Conservation (phyloP, 2,888 invertebrate species). For the Rhingia campestris region DNA sequence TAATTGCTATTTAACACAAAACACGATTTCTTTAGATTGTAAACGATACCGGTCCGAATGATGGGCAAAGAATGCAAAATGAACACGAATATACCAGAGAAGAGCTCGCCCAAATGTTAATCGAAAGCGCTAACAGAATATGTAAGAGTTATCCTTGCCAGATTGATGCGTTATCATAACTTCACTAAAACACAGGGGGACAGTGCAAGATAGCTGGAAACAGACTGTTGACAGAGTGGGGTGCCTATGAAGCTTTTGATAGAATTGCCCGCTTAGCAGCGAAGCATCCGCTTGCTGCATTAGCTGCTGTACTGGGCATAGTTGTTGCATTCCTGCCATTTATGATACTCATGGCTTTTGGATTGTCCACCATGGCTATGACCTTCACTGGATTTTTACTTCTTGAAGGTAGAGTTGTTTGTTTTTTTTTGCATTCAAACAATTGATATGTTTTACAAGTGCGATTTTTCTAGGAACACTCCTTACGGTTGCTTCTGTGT, state of each 20-base stretch:
- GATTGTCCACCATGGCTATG: conserved; percentile 79
- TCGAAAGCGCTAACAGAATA: conserved; percentile 45
- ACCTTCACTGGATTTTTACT: conserved; percentile 82
- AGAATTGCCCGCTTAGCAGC: conserved; percentile 70
- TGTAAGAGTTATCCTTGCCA: conserved; percentile 26
- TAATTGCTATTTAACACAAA: neutral
- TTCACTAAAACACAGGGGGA: conserved; percentile 43
- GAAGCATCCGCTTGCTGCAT: conserved; percentile 74
- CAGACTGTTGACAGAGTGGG: conserved; percentile 53
- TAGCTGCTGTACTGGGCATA: conserved; percentile 57
- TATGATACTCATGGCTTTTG: conserved; percentile 79
- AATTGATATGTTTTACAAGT: neutral
- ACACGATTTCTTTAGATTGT: conserved; percentile 1
- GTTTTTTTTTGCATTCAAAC: neutral
- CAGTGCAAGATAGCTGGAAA: conserved; percentile 54
- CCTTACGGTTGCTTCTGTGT: conserved; percentile 79
- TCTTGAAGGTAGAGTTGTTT: conserved; percentile 79
- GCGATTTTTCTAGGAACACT: conserved; percentile 78
- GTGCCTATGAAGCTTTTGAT: conserved; percentile 70
- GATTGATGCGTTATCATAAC: neutral
- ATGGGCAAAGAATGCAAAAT: conserved; percentile 19
- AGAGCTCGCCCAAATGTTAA: conserved; percentile 56
- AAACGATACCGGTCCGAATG: neutral
- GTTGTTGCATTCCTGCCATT: conserved; percentile 78
- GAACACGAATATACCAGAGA: conserved; percentile 61